These are phyloP conservation scores for Apaloderma vittatum DNA, from an alignment of 2,113 vertebrate species.

Conservation along the genomic window DNA sequence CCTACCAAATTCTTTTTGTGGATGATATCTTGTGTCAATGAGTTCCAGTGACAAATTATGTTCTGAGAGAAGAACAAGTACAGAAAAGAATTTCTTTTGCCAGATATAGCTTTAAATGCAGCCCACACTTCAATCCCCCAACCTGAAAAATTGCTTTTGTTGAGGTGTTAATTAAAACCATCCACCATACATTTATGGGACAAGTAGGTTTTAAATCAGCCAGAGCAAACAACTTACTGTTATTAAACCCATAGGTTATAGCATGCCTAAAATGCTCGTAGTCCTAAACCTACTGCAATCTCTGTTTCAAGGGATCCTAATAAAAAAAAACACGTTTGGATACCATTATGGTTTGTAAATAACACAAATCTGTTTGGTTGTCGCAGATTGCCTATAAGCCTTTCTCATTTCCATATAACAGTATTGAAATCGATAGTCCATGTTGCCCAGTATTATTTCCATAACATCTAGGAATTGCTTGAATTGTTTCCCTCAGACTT, in stretches of 20 bases:
- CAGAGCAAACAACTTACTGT: constrained; percentile 41
- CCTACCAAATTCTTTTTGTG: background rate
- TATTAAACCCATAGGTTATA: constrained; percentile 72
- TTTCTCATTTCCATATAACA: constrained; percentile 17
- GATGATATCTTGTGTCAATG: background rate
- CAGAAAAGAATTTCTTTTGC: background rate
- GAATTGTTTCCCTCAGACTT: background rate
- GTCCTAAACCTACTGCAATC: background rate
- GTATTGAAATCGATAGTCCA: background rate
- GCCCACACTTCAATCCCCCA: background rate
- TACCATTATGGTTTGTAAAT: constrained; percentile 27
- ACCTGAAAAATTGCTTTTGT: constrained; percentile 52
- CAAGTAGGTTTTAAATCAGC: constrained; percentile 61
- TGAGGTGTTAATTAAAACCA: constrained; percentile 73
- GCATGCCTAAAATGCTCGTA: background rate
- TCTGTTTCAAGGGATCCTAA: constrained; percentile 29
- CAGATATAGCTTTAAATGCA: constrained; percentile 38
- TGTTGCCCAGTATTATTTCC: background rate
- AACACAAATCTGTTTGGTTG: constrained; percentile 9
- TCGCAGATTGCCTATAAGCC: background rate
- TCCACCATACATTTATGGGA: constrained; percentile 47
- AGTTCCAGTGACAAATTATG: background rate
- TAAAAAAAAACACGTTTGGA: background rate
- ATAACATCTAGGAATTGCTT: constrained; percentile 8
- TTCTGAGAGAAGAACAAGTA: background rate